Conservation (phyloP, 2,888 invertebrate genomes). For the Eupithecia subfuscata region DNA sequence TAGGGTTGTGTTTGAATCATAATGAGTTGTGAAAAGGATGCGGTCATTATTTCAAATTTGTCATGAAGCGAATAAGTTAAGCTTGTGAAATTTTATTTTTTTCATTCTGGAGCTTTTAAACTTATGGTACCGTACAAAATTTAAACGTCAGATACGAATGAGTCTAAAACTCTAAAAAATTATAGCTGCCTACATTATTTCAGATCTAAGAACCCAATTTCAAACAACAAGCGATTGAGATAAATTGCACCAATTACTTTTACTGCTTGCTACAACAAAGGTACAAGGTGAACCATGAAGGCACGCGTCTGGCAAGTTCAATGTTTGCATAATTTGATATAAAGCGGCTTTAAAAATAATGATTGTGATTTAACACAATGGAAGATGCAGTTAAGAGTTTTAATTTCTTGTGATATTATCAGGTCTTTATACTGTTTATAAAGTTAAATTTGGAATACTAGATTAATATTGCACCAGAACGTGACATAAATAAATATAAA, state of each 20-base stretch:
- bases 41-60: neutral
- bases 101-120: neutral
- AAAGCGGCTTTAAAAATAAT: neutral
- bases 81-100: neutral
- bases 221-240: conserved; percentile 60
- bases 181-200: neutral
- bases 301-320: neutral
- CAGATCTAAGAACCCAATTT: neutral
- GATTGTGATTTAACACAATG: neutral
- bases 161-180: no score
- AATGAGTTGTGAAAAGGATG: conserved; percentile 1
- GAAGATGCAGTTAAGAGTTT: neutral
- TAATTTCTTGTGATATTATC: neutral
- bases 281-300: neutral
- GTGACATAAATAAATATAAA: neutral
- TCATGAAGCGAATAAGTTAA: neutral
- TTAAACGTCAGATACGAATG: no score
- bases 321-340: neutral
- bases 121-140: neutral
- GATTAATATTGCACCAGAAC: neutral
- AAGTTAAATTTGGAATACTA: neutral
- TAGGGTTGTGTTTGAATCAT: neutral
- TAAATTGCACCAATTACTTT: conserved; percentile 75
- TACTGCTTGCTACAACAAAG: conserved; percentile 48
- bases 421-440: neutral